Evolutionary conservation across 2,113 vertebrate species (phyloP), one percentile per base, ranked within the genome.

Genomic region (Hyla sarda): DNA sequence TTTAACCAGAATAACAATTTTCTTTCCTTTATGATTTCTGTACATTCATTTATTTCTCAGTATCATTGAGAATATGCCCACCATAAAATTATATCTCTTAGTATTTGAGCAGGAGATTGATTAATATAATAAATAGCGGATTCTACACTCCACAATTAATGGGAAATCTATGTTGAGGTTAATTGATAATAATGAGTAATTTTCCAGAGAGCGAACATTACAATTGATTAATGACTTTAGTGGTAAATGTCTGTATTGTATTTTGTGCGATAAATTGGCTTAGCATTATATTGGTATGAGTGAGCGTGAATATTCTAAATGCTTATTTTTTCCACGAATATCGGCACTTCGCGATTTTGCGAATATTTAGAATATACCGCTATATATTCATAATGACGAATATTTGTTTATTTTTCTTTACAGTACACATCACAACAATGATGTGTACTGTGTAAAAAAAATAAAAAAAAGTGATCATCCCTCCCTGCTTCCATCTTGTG

Each of bases 161-260:
- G 47, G 37, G 10, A 81, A 62, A 82, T 69, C 25, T 81, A 78
- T 52, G 58, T 34, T 32, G 60, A 37, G 76, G 76, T 79, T 79
- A 79, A 58, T 58, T 79, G 52, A 79, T 79, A 60, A 58, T 37
- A 60, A 41, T 21, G 11, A 37, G 5, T n/a, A 60, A 79, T 34
- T 78, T 52, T 56, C 47, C 48, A 34, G 75, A 54, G 75, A 34
- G 21, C 52, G 75, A 78, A 56, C 50, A 78, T 56, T 54, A 56
- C 50, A 23, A 58, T n/a, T 34, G 52, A 79, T 41, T 79, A 58
- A 58, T 58, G 52, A 60, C 32, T 54, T 23, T 32, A 25, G 48
- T 17, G n/a, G 21, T 21, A 58, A 79, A 79, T 58, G 9, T 78
- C 52, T 58, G 52, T 10, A 58, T 58, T 58, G 10, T 60, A 37